Evolutionary conservation across 1,140 invertebrate species (phyloP).

Genomic region (Acromyrmex charruanus): DNA sequence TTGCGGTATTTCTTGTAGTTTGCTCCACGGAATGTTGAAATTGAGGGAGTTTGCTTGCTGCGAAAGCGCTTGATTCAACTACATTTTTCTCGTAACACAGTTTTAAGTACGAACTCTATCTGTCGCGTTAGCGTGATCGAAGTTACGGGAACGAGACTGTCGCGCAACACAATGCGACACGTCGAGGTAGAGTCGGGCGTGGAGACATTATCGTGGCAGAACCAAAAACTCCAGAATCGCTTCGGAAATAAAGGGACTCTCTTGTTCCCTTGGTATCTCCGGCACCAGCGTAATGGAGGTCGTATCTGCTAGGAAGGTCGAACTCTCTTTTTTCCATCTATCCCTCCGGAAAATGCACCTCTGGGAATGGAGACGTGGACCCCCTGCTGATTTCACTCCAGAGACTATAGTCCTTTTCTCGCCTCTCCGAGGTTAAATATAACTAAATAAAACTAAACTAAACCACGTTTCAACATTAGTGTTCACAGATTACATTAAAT

Average conservation of each 20-base stretch:
- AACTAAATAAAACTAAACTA: slow-evolving; percentile 30
- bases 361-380: slow-evolving; percentile 18
- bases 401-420: slow-evolving; percentile 47
- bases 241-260: slow-evolving; percentile 48
- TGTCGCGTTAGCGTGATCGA: slow-evolving; percentile 46
- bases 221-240: slow-evolving; percentile 36
- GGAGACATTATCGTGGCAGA: slow-evolving; percentile 30
- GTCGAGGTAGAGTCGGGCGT: slow-evolving; percentile 39
- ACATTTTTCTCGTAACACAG: slow-evolving; percentile 53
- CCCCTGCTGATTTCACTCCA: slow-evolving; percentile 42
- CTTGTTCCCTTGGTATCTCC: slow-evolving; percentile 35
- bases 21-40: slow-evolving; percentile 28
- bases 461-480: not conserved
- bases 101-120: slow-evolving; percentile 53
- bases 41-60: slow-evolving; percentile 33
- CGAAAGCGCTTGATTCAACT: slow-evolving; percentile 49
- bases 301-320: slow-evolving; percentile 49
- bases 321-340: slow-evolving; percentile 57
- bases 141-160: slow-evolving; percentile 17
- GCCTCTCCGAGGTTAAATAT: not conserved
- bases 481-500: not conserved
- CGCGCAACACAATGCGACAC: slow-evolving; percentile 13
- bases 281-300: slow-evolving; percentile 25
- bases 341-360: slow-evolving; percentile 49
- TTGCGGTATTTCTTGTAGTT: slow-evolving; percentile 28